Evolutionary conservation across 2,113 vertebrate genomes (phyloP).

Genomic region (Pterocles gutturalis): DNA sequence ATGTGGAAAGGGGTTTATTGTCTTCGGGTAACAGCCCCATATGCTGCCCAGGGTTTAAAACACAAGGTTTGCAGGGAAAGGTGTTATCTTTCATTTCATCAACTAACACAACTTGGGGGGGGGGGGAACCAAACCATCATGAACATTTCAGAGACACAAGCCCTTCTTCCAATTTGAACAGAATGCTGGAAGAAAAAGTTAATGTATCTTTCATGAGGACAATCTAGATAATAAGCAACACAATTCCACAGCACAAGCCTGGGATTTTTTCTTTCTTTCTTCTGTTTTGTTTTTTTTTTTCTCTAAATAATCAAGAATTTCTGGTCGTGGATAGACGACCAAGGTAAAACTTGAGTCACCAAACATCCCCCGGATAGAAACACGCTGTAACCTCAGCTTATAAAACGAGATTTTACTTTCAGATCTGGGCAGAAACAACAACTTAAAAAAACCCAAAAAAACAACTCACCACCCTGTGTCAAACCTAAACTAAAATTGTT

Average conservation of each 20-base stretch:
- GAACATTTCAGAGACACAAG: slow-evolving; percentile 25
- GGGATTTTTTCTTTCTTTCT: background rate
- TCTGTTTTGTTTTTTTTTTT: background rate
- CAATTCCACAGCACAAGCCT: slow-evolving; percentile 30
- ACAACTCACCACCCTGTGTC: background rate
- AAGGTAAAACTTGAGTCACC: background rate
- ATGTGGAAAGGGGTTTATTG: rapidly evolving
- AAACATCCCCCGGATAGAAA: background rate
- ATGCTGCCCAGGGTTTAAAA: background rate
- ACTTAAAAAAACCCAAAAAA: background rate
- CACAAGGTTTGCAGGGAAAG: background rate
- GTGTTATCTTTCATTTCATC: background rate
- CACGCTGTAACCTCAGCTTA: background rate
- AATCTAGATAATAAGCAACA: slow-evolving; percentile 65
- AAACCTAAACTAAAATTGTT: slow-evolving; percentile 44
- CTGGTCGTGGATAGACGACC: background rate
- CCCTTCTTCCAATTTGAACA: slow-evolving; percentile 60
- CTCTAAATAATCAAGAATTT: background rate
- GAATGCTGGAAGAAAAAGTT: slow-evolving; percentile 58
- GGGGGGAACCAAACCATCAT: too few species aligned
- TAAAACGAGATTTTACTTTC: background rate
- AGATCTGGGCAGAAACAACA: slow-evolving; percentile 28
- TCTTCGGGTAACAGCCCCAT: background rate
- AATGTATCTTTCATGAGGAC: slow-evolving; percentile 65
- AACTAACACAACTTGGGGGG: background rate